A percentile compares a stretch with the other conserved stretches of the same genome.
phyloP scores from a whole-genome alignment of 2,888 invertebrate species.

The Stenolophus ochropezus region DNA sequence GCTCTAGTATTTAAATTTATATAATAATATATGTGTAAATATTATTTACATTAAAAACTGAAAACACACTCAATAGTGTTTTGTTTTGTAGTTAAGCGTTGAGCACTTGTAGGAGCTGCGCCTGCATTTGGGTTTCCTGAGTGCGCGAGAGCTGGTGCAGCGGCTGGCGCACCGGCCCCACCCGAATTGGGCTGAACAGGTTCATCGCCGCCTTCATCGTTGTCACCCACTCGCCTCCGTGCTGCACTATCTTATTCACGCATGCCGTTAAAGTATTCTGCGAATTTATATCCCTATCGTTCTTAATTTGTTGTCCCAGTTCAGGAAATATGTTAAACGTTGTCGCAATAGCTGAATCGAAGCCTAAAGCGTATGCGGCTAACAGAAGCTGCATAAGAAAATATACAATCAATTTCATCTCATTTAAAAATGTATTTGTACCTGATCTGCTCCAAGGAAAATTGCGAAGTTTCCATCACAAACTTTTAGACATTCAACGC shows the following conservation, averaged over 20 bases:
- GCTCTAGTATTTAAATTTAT: conserved; percentile 48
- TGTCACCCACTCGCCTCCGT: conserved; percentile 79
- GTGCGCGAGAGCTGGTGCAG: conserved; percentile 72
- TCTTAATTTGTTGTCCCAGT: conserved; percentile 76
- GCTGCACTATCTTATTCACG: conserved; percentile 69
- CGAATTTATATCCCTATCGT: conserved; percentile 71
- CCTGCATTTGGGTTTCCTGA: conserved; percentile 56
- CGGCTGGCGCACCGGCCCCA: conserved; percentile 79
- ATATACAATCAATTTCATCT: no score
- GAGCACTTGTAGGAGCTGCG: not conserved
- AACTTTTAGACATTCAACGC: conserved; percentile 76
- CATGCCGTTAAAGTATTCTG: conserved; percentile 73
- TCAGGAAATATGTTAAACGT: conserved; percentile 81
- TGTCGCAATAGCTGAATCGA: conserved; percentile 84
- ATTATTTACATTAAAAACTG: conserved; percentile 55
- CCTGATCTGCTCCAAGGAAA: conserved; percentile 83
- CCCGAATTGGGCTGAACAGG: conserved; percentile 76
- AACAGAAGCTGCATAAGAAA: conserved; percentile 76
- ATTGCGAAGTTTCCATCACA: conserved; percentile 75
- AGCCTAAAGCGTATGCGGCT: conserved; percentile 81
- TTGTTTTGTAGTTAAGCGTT: not conserved
- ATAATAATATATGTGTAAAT: conserved; percentile 55
- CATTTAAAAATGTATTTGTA: conserved; percentile 68
- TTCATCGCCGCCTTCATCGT: conserved; percentile 83
- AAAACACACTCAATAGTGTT: no score